Conservation (phyloP, 2,888 invertebrate genomes). For the Frankliniella intonsa region DNA sequence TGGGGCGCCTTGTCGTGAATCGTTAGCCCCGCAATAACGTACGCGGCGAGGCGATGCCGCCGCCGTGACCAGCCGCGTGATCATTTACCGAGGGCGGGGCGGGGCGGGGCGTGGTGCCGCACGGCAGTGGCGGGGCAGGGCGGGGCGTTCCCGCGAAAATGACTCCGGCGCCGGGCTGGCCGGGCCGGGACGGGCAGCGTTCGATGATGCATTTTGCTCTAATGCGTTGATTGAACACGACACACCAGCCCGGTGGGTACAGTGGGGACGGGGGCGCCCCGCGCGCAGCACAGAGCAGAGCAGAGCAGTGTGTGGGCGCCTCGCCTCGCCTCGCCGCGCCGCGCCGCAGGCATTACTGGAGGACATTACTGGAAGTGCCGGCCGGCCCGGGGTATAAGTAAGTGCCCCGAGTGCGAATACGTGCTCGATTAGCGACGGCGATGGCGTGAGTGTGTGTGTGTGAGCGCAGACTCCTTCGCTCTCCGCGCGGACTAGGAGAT, state of each 20-base stretch:
- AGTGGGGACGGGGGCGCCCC: too few relatives aligned
- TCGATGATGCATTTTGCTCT: too few relatives aligned
- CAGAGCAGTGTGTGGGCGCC: too few relatives aligned
- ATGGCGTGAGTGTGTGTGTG: background rate
- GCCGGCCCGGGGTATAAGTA: background rate
- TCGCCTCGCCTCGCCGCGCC: too few relatives aligned
- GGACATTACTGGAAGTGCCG: too few relatives aligned
- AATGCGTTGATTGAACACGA: too few relatives aligned
- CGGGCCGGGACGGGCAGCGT: too few relatives aligned
- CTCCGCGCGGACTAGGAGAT: background rate
- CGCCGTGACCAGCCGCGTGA: background rate
- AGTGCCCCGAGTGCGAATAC: slow-evolving; percentile 2
- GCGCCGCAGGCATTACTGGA: too few relatives aligned
- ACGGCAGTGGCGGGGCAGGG: background rate
- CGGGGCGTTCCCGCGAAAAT: background rate
- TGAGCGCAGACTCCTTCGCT: background rate
- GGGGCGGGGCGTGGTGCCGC: background rate
- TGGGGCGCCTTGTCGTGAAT: slow-evolving; percentile 7
- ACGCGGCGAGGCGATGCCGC: background rate
- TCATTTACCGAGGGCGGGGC: background rate
- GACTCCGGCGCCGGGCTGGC: too few relatives aligned
- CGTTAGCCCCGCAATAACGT: background rate
- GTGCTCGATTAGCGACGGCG: background rate
- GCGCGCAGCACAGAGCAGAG: too few relatives aligned
- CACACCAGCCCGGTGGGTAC: too few relatives aligned